phyloP scores from a whole-genome alignment of 2,888 invertebrate species.

The Leucozona laternaria region DNA sequence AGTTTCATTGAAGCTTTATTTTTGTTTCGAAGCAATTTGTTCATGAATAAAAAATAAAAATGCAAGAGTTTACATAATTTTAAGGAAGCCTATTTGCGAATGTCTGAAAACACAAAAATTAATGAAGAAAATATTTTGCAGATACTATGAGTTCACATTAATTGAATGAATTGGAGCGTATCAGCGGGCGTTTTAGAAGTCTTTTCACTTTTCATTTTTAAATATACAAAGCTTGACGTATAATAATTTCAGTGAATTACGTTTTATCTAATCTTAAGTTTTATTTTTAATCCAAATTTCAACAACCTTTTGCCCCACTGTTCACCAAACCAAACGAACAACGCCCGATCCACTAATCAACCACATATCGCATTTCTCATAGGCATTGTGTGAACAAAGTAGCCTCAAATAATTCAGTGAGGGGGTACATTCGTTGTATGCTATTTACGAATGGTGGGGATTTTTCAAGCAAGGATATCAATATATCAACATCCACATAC shows the following conservation, averaged over 20 bases:
- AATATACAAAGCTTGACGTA: no score
- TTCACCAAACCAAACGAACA: neutral
- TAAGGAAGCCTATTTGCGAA: no score
- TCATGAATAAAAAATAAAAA: no score
- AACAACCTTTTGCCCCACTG: neutral
- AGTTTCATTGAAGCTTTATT: no score
- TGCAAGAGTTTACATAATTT: no score
- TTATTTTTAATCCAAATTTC: neutral
- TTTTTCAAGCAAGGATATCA: conserved; percentile 20
- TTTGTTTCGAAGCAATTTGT: no score
- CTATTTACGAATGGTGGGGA: conserved; percentile 13
- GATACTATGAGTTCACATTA: no score
- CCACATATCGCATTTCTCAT: neutral
- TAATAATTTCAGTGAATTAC: neutral
- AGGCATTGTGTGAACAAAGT: conserved; percentile 17
- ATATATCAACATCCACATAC: neutral
- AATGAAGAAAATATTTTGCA: no score
- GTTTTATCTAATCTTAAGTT: neutral
- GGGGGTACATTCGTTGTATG: neutral
- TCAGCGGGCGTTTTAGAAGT: neutral
- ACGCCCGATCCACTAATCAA: neutral
- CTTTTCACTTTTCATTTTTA: neutral
- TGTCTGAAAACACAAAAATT: no score
- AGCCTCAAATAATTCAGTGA: neutral
- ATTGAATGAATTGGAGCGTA: neutral